Evolutionary conservation across 2,113 vertebrate species (phyloP).

Genomic region (Ailurus styani): DNA sequence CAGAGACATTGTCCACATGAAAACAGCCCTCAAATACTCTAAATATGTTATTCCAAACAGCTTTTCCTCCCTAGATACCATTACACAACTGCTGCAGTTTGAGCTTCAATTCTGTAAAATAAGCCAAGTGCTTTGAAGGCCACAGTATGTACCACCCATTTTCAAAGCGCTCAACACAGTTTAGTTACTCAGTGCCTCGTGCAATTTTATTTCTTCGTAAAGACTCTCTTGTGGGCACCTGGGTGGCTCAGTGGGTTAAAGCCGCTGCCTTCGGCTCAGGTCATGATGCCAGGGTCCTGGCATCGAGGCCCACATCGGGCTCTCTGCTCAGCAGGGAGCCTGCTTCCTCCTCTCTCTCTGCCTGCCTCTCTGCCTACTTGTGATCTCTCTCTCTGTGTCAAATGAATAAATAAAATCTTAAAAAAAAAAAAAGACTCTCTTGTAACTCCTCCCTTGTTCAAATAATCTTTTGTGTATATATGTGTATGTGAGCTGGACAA

Average conservation of each 20-base stretch:
- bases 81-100: background rate
- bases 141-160: background rate
- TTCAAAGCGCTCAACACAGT: background rate
- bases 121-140: background rate
- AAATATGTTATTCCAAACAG: background rate
- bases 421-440: too few relatives aligned
- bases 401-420: too few relatives aligned
- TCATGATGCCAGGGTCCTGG: too few relatives aligned
- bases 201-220: background rate
- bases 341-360: too few relatives aligned
- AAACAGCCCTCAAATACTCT: background rate
- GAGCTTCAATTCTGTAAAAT: background rate
- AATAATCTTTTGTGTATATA: background rate
- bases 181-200: background rate
- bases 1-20: background rate
- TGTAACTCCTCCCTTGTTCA: background rate
- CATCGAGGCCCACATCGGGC: too few relatives aligned
- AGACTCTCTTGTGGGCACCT: too few relatives aligned
- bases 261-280: too few relatives aligned
- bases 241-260: too few relatives aligned
- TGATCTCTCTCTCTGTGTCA: too few relatives aligned
- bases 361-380: too few relatives aligned
- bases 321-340: too few relatives aligned
- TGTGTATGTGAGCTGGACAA: background rate
- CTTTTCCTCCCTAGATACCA: background rate